Percentiles rank a stretch among this genome's conserved stretches.
These are phyloP conservation scores for Lepus americanus DNA, from an alignment of 2,113 vertebrate species.

Conservation along the genomic window DNA sequence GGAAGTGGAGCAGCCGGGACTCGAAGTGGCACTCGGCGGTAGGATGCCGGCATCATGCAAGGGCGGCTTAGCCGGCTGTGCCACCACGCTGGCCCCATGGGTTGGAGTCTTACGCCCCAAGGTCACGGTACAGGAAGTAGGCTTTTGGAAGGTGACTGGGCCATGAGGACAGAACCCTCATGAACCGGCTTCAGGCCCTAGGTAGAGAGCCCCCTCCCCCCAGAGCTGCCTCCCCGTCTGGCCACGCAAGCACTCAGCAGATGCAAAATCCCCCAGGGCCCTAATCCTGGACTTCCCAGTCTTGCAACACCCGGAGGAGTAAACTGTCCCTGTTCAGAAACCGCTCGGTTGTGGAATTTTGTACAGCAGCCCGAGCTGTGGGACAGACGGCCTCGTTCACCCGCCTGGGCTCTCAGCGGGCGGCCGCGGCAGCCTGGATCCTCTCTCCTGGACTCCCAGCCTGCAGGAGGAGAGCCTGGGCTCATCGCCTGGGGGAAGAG, in stretches of 20 bases:
- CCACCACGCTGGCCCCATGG: too few species aligned
- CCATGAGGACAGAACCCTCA: neutral
- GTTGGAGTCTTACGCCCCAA: neutral
- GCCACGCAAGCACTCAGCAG: neutral
- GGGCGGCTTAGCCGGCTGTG: too few species aligned
- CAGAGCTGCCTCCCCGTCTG: neutral
- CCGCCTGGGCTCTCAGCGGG: neutral
- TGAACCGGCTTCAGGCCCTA: neutral
- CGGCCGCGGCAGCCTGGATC: accelerated
- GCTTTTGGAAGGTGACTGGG: neutral
- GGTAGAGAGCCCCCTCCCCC: neutral
- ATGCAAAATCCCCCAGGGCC: too few species aligned
- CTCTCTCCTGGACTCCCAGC: neutral
- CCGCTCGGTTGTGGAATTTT: neutral
- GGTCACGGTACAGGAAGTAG: neutral
- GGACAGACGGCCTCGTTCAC: neutral
- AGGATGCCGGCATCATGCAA: too few species aligned
- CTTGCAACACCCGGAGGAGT: too few species aligned
- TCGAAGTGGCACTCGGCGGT: too few species aligned
- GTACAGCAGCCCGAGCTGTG: neutral
- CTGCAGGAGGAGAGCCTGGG: neutral
- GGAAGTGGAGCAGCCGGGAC: too few species aligned
- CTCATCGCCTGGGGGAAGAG: neutral
- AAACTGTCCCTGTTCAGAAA: too few species aligned
- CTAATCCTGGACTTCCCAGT: too few species aligned